Evolutionary conservation across 2,888 invertebrate species (phyloP).

Genomic region (Eurytoma adleriae): DNA sequence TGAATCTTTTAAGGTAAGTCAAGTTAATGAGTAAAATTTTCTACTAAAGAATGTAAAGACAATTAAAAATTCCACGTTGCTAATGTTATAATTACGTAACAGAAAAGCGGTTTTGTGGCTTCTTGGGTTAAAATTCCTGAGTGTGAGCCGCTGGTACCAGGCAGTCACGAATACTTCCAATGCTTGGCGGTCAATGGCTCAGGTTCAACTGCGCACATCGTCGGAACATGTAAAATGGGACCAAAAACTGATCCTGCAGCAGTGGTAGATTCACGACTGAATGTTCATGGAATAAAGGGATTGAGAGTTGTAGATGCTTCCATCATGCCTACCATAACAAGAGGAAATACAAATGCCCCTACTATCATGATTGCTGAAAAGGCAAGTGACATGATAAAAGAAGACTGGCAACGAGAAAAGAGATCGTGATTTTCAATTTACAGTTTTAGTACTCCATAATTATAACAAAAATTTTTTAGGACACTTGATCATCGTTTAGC

Average conservation of each 20-base stretch:
- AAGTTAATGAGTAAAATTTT: neutral
- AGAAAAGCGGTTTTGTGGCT: conserved; percentile 78
- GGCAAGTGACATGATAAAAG: conserved; percentile 80
- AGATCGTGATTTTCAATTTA: too few species aligned
- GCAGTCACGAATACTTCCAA: conserved; percentile 81
- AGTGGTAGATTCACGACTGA: conserved; percentile 81
- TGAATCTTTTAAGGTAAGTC: conserved; percentile 75
- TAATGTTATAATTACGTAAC: too few species aligned
- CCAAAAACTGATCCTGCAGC: conserved; percentile 78
- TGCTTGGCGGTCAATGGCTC: conserved; percentile 79
- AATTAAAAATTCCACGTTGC: too few species aligned
- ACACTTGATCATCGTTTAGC: too few species aligned
- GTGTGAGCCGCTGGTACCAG: conserved; percentile 76
- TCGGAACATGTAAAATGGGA: conserved; percentile 84
- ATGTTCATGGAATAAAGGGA: conserved; percentile 77
- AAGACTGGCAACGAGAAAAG: too few species aligned
- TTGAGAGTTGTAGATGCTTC: too few species aligned
- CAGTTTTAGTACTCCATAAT: too few species aligned
- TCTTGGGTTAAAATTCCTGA: conserved; percentile 77
- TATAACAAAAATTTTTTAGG: too few species aligned
- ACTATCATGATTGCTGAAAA: conserved; percentile 84
- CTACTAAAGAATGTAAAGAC: too few species aligned
- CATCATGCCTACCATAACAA: conserved; percentile 80
- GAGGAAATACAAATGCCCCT: conserved; percentile 82
- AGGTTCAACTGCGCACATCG: conserved; percentile 81